Percentiles rank a stretch among this genome's conserved stretches.
Evolutionary conservation across 2,113 vertebrate genomes (phyloP).

Genomic region (Eidolon helvum): DNA sequence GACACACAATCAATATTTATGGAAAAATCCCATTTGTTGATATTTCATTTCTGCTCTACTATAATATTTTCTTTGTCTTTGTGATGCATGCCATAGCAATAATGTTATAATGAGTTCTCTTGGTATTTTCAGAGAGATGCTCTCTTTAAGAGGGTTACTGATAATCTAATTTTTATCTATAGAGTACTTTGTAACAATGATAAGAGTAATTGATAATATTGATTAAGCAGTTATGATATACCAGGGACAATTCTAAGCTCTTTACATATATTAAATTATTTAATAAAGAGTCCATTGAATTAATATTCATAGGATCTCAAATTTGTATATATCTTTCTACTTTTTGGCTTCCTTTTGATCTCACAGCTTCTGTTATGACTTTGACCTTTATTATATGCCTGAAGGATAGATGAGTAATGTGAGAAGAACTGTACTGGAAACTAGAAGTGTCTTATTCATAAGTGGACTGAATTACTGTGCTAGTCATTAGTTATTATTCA

Average conservation of each 20-base stretch:
- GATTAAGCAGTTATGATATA: neutral
- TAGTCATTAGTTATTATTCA: neutral
- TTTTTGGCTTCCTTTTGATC: neutral
- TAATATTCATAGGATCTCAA: neutral
- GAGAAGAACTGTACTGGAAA: neutral
- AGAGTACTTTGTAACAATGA: neutral
- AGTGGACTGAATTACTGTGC: neutral
- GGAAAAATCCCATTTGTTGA: neutral
- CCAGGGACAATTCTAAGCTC: neutral
- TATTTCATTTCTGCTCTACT: neutral
- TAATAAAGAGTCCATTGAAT: neutral
- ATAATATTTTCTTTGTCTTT: neutral
- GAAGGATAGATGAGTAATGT: neutral
- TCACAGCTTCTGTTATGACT: neutral
- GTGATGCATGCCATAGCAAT: neutral
- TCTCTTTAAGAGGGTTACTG: neutral
- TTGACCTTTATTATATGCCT: neutral
- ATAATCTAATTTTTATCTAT: neutral
- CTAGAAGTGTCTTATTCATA: neutral
- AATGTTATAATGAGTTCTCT: neutral
- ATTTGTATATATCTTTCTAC: neutral
- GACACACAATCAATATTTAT: neutral
- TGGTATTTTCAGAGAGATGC: neutral
- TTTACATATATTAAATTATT: neutral
- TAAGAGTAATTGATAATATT: neutral